Percentiles rank a stretch among this genome's conserved stretches.
Conservation (phyloP, 2,113 vertebrate genomes). For the Furnarius figulus region DNA sequence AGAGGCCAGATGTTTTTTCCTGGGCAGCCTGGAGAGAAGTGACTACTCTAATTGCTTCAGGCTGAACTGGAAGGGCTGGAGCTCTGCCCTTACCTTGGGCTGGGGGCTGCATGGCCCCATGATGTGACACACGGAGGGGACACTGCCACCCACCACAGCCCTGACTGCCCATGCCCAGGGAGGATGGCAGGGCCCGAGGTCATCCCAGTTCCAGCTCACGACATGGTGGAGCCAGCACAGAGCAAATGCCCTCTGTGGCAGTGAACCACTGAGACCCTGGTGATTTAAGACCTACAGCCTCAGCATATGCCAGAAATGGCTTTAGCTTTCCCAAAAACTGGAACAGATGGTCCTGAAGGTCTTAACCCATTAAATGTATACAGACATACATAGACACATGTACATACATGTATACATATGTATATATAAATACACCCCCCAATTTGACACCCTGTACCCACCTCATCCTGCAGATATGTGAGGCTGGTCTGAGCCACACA, state of each 20-base stretch:
- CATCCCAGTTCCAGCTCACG: slow-evolving; percentile 5
- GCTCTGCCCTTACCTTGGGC: background rate
- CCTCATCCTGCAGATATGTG: background rate
- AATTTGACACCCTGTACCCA: fast-evolving
- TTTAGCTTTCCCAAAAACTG: background rate
- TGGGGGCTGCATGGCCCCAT: background rate
- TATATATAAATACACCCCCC: background rate
- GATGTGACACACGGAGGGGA: fast-evolving
- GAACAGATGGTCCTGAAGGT: background rate
- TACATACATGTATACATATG: too few species aligned
- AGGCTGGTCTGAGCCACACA: background rate
- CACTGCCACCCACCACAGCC: background rate
- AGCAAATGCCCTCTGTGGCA: slow-evolving; percentile 63
- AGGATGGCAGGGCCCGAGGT: background rate
- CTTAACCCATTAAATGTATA: background rate
- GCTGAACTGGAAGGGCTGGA: background rate
- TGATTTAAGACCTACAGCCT: slow-evolving; percentile 72
- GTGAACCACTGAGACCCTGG: slow-evolving; percentile 46
- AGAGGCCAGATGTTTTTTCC: background rate
- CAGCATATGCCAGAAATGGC: slow-evolving; percentile 52
- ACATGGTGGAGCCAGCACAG: slow-evolving; percentile 70
- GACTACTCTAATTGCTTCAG: background rate
- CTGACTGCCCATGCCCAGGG: background rate
- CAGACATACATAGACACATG: background rate
- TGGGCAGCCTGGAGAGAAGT: background rate